Evolutionary conservation across 2,113 vertebrate genomes (phyloP), one percentile per base, ranked within the genome.

Genomic region (Rhadina sibilatrix): DNA sequence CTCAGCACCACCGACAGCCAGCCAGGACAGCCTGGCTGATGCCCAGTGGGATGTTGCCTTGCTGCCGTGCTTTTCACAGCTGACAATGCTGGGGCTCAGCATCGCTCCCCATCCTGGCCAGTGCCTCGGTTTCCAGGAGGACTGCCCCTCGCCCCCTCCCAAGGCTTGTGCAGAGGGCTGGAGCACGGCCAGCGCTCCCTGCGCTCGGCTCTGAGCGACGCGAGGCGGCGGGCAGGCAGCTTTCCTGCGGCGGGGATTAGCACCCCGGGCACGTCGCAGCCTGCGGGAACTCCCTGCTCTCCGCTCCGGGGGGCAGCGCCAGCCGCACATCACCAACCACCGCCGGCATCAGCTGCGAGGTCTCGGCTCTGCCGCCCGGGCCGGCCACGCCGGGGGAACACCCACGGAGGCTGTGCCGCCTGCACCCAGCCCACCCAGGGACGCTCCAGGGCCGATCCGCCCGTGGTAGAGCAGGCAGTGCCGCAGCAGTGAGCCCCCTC

Each of bases 201-300:
- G 91, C 64, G 6, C 70, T 30, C 1, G 33, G 53, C 87, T 90
- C 68, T 0, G 21, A 59, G 46, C 12, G 78, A 44, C 85, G 90
- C 50, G 56, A 87, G 80, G 69, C 35, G 14, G 84, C n/a, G 69
- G 38, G 5, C n/a, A 28, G 49, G 74, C 81, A 44, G 68, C 75
- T 49, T n/a, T 82, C 91, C 93, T 79, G 89, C 93, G 40, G 83
- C 57, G 79, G 77, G 90, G 88, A 96, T 96, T 89, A 93, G 65
- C 81, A 95, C 60, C 77, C 82, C 21, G 37, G 82, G 91, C 96
- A 96, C 95, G 95, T 95, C 64, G 61, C 92, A 83, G 96, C 95
- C 93, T 64, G 95, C 92, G 35, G 92, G 89, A 89, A 35, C 94
- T 84, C 81, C 81, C 74, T 4, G 83, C 56, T 47, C 31, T 42